Evolutionary conservation across 2,113 vertebrate genomes (phyloP).

Genomic region (Sinocyclocheilus anophthalmus): DNA sequence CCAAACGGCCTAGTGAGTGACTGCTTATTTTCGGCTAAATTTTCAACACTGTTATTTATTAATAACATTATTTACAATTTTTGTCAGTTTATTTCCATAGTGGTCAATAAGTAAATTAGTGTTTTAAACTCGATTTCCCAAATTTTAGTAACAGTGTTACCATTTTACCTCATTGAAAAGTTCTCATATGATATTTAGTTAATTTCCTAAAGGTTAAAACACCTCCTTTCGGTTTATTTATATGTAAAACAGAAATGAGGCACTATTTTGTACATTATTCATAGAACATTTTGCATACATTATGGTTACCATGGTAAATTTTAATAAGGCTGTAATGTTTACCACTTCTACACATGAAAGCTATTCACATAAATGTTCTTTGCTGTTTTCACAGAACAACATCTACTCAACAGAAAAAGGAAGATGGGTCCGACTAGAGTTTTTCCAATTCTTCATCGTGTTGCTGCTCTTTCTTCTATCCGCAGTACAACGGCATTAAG

Average conservation of each 20-base stretch:
- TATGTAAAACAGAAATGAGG: not conserved
- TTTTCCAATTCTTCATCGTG: constrained; percentile 52
- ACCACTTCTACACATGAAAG: not conserved
- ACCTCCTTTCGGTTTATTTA: not conserved
- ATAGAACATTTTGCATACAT: not conserved
- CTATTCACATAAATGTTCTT: not conserved
- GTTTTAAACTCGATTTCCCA: not conserved
- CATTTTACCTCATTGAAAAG: not conserved
- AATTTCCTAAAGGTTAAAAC: not conserved
- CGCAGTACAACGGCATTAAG: not conserved
- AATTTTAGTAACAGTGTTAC: not conserved
- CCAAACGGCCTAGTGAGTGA: not conserved
- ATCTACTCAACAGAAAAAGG: not conserved
- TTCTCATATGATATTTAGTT: not conserved
- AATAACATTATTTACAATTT: not conserved
- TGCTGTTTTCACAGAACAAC: not conserved
- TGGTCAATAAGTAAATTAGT: not conserved
- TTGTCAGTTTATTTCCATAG: not conserved
- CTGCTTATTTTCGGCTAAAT: not conserved
- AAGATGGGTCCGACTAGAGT: constrained; percentile 57
- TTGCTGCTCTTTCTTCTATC: constrained; percentile 25
- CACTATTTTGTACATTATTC: not conserved
- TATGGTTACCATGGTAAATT: not conserved
- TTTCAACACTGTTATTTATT: not conserved
- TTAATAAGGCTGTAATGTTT: not conserved